These are phyloP conservation scores for Chiridota heheva DNA, from an alignment of 35 echinoderm and acorn worm genomes.

Conservation along the genomic window DNA sequence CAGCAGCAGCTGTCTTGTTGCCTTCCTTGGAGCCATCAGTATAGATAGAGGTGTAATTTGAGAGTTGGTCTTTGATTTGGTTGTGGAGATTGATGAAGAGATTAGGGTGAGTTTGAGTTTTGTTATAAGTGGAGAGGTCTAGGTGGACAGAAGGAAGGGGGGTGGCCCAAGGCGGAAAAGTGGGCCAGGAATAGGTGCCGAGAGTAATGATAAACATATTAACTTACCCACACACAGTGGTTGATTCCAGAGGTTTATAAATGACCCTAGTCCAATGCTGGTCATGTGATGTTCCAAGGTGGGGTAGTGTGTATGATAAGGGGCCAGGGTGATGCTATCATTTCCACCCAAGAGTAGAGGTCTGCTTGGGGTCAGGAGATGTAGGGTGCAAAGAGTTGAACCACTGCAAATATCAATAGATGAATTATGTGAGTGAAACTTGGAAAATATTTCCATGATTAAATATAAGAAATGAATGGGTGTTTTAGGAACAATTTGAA, in stretches of 20 bases:
- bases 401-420: conserved; percentile 53
- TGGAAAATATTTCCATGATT: neutral
- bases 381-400: conserved; percentile 83
- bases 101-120: too few species aligned
- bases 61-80: too few species aligned
- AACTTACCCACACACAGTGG: conserved; percentile 93
- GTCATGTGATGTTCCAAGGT: conserved; percentile 83
- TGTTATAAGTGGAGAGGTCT: too few species aligned
- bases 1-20: too few species aligned
- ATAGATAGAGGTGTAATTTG: too few species aligned
- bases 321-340: conserved; percentile 86
- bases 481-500: neutral
- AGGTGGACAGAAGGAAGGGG: too few species aligned
- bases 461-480: neutral
- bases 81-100: too few species aligned
- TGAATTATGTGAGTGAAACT: neutral
- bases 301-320: conserved; percentile 91
- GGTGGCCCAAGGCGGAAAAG: too few species aligned
- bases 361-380: conserved; percentile 82
- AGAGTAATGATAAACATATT: too few species aligned
- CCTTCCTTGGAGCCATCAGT: too few species aligned
- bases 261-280: conserved; percentile 45
- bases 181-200: too few species aligned
- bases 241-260: conserved; percentile 79
- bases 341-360: conserved; percentile 92